phyloP scores from a whole-genome alignment of 2,888 invertebrate genomes.

The Aphelenchoides bicaudatus region DNA sequence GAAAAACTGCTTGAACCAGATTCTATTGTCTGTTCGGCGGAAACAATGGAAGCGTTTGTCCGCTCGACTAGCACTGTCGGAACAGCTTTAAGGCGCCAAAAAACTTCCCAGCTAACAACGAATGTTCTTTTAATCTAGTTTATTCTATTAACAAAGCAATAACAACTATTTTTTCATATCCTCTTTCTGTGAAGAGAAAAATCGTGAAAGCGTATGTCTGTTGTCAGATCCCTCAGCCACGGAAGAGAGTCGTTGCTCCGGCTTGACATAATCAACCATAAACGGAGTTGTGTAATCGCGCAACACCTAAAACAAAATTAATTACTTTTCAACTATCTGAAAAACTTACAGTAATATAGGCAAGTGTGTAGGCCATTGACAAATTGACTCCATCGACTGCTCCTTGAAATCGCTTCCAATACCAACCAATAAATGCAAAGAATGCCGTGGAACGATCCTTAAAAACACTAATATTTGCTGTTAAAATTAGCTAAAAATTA shows the following conservation, averaged over 20 bases:
- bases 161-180: neutral
- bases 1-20: too few species aligned
- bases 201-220: neutral
- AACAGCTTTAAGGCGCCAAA: too few species aligned
- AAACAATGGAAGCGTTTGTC: too few species aligned
- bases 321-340: conserved; percentile 6
- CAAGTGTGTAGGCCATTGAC: conserved; percentile 25
- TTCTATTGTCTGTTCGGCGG: too few species aligned
- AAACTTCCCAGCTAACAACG: too few species aligned
- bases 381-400: conserved; percentile 56
- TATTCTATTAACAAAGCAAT: too few species aligned
- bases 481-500: conserved; percentile 20
- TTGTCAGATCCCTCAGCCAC: conserved; percentile 35
- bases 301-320: conserved; percentile 29
- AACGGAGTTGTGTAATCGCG: conserved; percentile 41
- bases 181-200: neutral
- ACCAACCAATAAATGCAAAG: conserved; percentile 56
- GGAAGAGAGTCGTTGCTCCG: conserved; percentile 35
- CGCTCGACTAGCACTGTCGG: too few species aligned
- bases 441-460: conserved; percentile 51
- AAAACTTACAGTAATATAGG: conserved; percentile 21
- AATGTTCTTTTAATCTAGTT: too few species aligned
- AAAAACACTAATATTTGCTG: conserved; percentile 7
- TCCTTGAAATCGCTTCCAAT: conserved; percentile 58
- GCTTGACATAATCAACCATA: conserved; percentile 39